Percentiles rank a stretch among this genome's conserved stretches.
phyloP scores from a whole-genome alignment of 2,113 vertebrate genomes.

The Ceyx cyanopectus region DNA sequence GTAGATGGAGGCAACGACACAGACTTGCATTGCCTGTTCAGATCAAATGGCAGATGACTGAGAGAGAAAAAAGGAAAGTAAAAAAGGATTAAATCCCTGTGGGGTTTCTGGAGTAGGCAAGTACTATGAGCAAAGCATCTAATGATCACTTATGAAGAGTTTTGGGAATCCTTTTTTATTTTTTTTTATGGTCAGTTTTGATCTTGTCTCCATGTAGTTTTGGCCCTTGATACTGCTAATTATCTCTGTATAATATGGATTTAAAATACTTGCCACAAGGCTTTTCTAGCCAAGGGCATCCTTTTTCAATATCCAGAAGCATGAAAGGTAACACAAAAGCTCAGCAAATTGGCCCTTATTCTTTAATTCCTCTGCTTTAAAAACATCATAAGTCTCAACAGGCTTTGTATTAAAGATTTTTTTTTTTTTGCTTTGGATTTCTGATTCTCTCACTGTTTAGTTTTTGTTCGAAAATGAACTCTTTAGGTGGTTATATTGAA shows the following conservation, averaged over 20 bases:
- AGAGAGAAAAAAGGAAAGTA: background rate
- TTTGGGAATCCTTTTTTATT: background rate
- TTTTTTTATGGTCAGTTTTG: background rate
- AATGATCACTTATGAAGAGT: background rate
- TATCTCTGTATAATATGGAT: background rate
- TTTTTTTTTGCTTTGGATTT: background rate
- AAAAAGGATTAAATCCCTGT: background rate
- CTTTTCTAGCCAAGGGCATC: background rate
- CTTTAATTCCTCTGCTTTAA: constrained; percentile 18
- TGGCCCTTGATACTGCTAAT: constrained; percentile 12
- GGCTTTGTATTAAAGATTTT: background rate
- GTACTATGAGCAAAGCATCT: background rate
- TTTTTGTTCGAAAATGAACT: background rate
- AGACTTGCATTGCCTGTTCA: background rate
- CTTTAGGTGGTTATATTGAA: background rate
- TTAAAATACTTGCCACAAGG: background rate
- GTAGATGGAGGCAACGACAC: background rate
- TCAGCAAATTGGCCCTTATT: constrained; percentile 13
- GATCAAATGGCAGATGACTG: background rate
- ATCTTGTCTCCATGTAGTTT: background rate
- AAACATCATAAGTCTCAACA: constrained; percentile 5
- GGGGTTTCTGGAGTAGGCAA: background rate
- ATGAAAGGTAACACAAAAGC: constrained; percentile 4
- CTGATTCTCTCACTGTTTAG: background rate
- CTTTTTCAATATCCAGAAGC: background rate